Percentiles rank a stretch among this genome's conserved stretches.
Conservation (phyloP, 2,113 vertebrate species). For the Phalacrocorax pelagicus region DNA sequence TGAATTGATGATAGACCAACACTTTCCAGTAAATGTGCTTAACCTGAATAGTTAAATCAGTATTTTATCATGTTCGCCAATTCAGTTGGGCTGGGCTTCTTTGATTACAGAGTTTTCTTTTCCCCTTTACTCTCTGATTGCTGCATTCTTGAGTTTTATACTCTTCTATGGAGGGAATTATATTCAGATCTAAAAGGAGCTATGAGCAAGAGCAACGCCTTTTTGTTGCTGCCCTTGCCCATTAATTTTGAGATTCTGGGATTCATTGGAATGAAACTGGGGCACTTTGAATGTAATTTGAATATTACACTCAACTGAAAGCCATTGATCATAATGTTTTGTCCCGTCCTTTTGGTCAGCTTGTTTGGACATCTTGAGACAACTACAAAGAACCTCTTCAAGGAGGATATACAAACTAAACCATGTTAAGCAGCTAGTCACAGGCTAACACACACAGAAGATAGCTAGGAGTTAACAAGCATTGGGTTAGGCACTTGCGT, state of each 20-base stretch:
- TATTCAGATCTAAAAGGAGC: neutral
- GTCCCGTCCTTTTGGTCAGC: neutral
- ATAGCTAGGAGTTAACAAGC: neutral
- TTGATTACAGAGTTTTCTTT: neutral
- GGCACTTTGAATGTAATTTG: neutral
- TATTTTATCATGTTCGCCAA: neutral
- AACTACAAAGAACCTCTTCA: neutral
- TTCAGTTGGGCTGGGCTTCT: neutral
- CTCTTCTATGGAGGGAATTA: neutral
- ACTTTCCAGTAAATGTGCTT: neutral
- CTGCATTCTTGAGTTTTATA: neutral
- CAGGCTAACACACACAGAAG: neutral
- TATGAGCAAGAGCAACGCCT: neutral
- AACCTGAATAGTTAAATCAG: neutral
- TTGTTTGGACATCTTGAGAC: neutral
- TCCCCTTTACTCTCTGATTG: neutral
- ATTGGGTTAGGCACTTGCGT: neutral
- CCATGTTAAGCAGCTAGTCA: neutral
- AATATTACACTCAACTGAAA: neutral
- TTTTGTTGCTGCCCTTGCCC: neutral
- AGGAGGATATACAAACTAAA: neutral
- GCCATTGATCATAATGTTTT: neutral
- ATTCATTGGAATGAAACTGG: neutral
- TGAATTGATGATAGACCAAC: neutral
- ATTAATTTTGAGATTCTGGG: neutral